Evolutionary conservation across 2,113 vertebrate species (phyloP).

Genomic region (Perccottus glenii): DNA sequence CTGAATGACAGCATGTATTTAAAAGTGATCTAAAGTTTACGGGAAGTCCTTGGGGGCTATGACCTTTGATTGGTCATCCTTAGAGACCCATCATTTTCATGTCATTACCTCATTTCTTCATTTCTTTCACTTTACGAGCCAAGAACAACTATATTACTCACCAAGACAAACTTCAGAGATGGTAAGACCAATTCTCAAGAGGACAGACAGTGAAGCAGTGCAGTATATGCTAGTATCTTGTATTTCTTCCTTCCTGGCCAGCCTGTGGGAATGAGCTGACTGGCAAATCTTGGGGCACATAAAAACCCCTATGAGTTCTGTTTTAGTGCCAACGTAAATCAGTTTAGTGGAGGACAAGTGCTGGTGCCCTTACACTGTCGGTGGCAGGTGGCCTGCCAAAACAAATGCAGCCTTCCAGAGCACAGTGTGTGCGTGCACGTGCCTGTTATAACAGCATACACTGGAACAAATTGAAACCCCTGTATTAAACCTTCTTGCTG

Average conservation of each 20-base stretch:
- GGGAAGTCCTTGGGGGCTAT: neutral
- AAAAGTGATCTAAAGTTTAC: slow-evolving; percentile 7
- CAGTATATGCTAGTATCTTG: slow-evolving; percentile 44
- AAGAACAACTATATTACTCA: slow-evolving; percentile 28
- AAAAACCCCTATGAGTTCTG: slow-evolving; percentile 54
- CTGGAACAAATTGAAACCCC: slow-evolving; percentile 37
- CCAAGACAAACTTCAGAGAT: slow-evolving; percentile 40
- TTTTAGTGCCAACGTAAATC: slow-evolving; percentile 68
- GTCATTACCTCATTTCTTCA: slow-evolving; percentile 6
- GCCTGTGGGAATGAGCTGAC: slow-evolving; percentile 41
- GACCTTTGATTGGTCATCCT: neutral
- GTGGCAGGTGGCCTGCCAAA: slow-evolving; percentile 58
- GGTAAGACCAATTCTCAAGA: slow-evolving; percentile 34
- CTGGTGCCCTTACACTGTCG: slow-evolving; percentile 28
- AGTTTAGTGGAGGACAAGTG: slow-evolving; percentile 55
- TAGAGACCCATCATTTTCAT: neutral
- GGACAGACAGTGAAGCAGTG: slow-evolving; percentile 41
- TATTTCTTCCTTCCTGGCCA: slow-evolving; percentile 60
- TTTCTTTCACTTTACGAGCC: slow-evolving; percentile 10
- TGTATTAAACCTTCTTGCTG: slow-evolving; percentile 46
- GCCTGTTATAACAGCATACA: slow-evolving; percentile 14
- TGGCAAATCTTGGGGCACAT: slow-evolving; percentile 34
- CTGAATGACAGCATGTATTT: slow-evolving; percentile 20
- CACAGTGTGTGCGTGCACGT: slow-evolving; percentile 7
- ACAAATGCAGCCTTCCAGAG: slow-evolving; percentile 36